These are phyloP conservation scores for Isoperla grammatica DNA, from an alignment of 2,888 invertebrate genomes.

Conservation along the genomic window DNA sequence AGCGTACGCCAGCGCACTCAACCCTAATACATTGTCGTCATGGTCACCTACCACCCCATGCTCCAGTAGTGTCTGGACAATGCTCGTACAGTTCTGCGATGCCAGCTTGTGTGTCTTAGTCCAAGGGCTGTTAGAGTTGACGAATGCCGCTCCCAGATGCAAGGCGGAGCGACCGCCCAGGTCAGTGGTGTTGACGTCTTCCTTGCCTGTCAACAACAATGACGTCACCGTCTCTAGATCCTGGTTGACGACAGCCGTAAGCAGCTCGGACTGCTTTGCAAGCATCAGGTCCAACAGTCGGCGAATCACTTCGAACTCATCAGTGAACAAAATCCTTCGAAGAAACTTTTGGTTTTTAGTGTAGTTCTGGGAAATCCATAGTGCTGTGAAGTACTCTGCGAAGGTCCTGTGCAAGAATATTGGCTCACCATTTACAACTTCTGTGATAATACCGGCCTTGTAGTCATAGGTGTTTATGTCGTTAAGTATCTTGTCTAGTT, in stretches of 20 bases:
- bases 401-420: slow-evolving; percentile 23
- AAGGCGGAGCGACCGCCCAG: slow-evolving; percentile 20
- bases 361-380: slow-evolving; percentile 17
- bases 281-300: slow-evolving; percentile 21
- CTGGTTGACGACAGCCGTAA: slow-evolving; percentile 17
- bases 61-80: too few relatives aligned
- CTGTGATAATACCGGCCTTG: slow-evolving; percentile 17
- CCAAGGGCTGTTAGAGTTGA: too few relatives aligned
- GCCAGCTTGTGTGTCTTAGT: too few relatives aligned
- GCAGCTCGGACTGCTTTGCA: slow-evolving; percentile 10
- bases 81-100: too few relatives aligned
- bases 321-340: slow-evolving; percentile 1
- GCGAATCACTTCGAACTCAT: slow-evolving; percentile 14
- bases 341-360: slow-evolving; percentile 9
- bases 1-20: too few relatives aligned
- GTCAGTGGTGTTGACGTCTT: slow-evolving; percentile 17
- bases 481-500: too few relatives aligned
- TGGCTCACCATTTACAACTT: slow-evolving; percentile 13
- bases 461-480: not conserved
- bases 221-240: not conserved
- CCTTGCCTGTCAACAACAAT: not conserved
- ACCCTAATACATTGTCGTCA: too few relatives aligned
- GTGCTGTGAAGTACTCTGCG: slow-evolving; percentile 26
- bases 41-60: too few relatives aligned
- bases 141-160: slow-evolving; percentile 13